Percentiles rank a stretch among this genome's conserved stretches.
phyloP scores from a whole-genome alignment of 2,888 invertebrate species.

The Agrotis ipsilon region DNA sequence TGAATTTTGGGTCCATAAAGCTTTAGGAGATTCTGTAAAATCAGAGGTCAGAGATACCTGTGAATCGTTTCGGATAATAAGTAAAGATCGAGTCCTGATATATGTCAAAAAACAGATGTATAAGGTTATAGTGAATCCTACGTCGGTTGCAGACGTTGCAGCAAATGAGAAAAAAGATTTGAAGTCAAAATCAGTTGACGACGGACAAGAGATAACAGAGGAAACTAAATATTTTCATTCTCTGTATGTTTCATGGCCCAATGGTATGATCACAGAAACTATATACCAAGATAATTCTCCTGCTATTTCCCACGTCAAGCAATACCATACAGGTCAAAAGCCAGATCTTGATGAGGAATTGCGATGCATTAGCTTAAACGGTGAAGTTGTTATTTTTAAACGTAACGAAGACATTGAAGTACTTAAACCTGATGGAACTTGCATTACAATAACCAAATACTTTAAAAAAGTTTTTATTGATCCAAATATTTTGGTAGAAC shows the following conservation, averaged over 20 bases:
- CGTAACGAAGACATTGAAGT: slow-evolving; percentile 78
- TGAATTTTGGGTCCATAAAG: slow-evolving; percentile 84
- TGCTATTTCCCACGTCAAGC: slow-evolving; percentile 83
- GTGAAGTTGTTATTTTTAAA: slow-evolving; percentile 85
- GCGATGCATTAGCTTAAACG: slow-evolving; percentile 84
- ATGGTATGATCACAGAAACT: slow-evolving; percentile 84
- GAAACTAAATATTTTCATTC: slow-evolving; percentile 77
- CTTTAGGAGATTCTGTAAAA: slow-evolving; percentile 74
- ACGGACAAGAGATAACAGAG: slow-evolving; percentile 54
- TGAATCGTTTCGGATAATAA: slow-evolving; percentile 83
- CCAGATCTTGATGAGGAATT: slow-evolving; percentile 77
- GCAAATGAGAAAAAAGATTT: slow-evolving; percentile 61
- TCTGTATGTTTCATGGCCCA: slow-evolving; percentile 84
- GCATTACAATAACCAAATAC: slow-evolving; percentile 79
- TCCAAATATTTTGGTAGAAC: slow-evolving; percentile 37
- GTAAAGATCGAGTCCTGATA: slow-evolving; percentile 80
- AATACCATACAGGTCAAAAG: slow-evolving; percentile 71
- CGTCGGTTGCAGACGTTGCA: slow-evolving; percentile 50
- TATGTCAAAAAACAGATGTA: slow-evolving; percentile 81
- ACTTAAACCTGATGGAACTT: slow-evolving; percentile 80
- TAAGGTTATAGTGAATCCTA: slow-evolving; percentile 61
- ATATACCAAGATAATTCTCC: slow-evolving; percentile 79
- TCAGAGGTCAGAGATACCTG: slow-evolving; percentile 71
- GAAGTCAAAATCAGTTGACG: slow-evolving; percentile 38
- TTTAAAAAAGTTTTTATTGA: slow-evolving; percentile 68